Conservation (phyloP, 2,888 invertebrate genomes). For the Caenorhabditis drosophilae region DNA sequence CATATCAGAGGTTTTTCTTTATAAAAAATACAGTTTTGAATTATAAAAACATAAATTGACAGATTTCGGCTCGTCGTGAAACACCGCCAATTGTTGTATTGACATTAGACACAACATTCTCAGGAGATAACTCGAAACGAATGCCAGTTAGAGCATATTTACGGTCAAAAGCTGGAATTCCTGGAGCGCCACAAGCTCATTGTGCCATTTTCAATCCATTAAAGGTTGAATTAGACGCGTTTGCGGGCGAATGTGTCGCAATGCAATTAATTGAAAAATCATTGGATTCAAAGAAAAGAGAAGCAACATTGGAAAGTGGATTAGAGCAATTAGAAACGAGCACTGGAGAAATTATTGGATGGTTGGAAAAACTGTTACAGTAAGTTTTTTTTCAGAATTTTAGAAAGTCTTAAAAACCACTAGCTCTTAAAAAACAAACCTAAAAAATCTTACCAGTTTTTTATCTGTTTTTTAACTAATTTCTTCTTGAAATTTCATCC, state of each 20-base stretch:
- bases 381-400: constrained; percentile 72
- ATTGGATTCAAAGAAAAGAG: constrained; percentile 72
- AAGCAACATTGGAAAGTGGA: constrained; percentile 73
- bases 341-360: constrained; percentile 77
- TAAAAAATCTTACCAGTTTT: neutral
- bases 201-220: constrained; percentile 87
- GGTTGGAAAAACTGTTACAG: constrained; percentile 63
- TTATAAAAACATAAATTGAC: constrained; percentile 5
- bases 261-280: constrained; percentile 61
- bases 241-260: constrained; percentile 84
- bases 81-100: constrained; percentile 78
- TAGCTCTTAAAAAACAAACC: neutral
- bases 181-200: constrained; percentile 87
- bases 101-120: constrained; percentile 85
- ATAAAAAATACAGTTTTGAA: constrained; percentile 1
- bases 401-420: neutral
- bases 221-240: constrained; percentile 84
- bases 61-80: constrained; percentile 52
- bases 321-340: constrained; percentile 85
- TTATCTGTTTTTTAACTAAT: neutral
- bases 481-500: constrained; percentile 5
- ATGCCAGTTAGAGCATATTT: constrained; percentile 94
- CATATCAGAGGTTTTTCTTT: constrained; percentile 45
- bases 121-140: constrained; percentile 75
- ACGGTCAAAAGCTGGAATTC: constrained; percentile 90